These are phyloP conservation scores for Tyria jacobaeae DNA, from an alignment of 2,888 invertebrate genomes.

Conservation along the genomic window DNA sequence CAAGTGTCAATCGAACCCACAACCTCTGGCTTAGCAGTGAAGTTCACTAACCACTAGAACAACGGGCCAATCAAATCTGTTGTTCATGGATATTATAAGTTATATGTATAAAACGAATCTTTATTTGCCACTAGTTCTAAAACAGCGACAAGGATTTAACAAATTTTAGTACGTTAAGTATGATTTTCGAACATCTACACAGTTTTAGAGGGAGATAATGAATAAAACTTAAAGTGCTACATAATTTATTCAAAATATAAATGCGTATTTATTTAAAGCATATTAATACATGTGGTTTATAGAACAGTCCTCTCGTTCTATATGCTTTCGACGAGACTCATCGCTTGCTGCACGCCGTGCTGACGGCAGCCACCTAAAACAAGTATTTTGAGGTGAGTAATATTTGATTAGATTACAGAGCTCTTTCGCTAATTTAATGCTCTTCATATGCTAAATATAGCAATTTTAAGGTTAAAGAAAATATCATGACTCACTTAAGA, in stretches of 20 bases:
- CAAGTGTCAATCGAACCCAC: too few relatives aligned
- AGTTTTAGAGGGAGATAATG: background rate
- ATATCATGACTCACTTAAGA: background rate
- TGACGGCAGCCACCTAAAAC: conserved; percentile 37
- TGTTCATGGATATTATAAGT: too few relatives aligned
- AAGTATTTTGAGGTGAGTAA: conserved; percentile 9
- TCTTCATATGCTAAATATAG: too few relatives aligned
- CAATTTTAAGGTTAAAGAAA: too few relatives aligned
- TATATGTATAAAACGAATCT: too few relatives aligned
- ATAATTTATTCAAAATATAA: conserved; percentile 31
- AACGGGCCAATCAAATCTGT: too few relatives aligned
- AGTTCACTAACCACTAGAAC: too few relatives aligned
- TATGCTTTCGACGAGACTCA: conserved; percentile 29
- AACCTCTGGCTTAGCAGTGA: too few relatives aligned
- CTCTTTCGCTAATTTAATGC: background rate
- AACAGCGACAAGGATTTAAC: too few relatives aligned
- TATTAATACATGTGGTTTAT: conserved; percentile 14
- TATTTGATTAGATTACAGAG: background rate
- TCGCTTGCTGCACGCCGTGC: conserved; percentile 20
- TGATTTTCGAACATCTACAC: too few relatives aligned
- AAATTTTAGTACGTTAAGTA: too few relatives aligned
- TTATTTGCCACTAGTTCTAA: too few relatives aligned
- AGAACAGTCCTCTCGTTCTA: conserved; percentile 14
- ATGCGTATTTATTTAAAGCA: conserved; percentile 21
- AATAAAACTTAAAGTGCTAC: background rate